Evolutionary conservation across 2,113 vertebrate species (phyloP).

Genomic region (Atherinomorus stipes): DNA sequence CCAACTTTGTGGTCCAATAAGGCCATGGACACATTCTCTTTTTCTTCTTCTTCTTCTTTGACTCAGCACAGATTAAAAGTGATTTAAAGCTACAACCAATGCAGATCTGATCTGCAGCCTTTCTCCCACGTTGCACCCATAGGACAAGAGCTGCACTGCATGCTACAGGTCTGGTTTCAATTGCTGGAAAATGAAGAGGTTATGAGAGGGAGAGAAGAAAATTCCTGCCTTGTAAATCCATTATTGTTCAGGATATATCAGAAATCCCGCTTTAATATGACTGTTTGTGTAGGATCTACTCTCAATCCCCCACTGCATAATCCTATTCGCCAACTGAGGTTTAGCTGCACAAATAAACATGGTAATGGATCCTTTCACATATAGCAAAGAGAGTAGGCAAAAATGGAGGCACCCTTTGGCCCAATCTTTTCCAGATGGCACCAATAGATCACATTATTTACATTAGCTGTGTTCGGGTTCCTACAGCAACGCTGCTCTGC

Average conservation of each 20-base stretch:
- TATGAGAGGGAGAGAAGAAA: constrained; percentile 50
- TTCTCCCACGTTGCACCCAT: constrained; percentile 34
- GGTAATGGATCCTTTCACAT: constrained; percentile 81
- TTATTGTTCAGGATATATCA: constrained; percentile 77
- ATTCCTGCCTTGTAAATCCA: constrained; percentile 78
- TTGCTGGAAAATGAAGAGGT: constrained; percentile 80
- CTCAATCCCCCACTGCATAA: constrained; percentile 77
- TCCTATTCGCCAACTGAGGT: constrained; percentile 73
- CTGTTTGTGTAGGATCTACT: constrained; percentile 76
- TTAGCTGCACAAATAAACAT: constrained; percentile 93
- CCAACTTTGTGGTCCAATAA: background rate
- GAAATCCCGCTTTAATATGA: constrained; percentile 74
- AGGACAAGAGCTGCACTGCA: constrained; percentile 37
- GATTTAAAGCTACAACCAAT: constrained; percentile 64
- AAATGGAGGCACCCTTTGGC: constrained; percentile 81
- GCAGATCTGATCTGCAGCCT: constrained; percentile 37
- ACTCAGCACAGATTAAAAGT: constrained; percentile 2
- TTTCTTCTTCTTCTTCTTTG: background rate
- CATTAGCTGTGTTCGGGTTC: constrained; percentile 36
- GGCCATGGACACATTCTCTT: background rate
- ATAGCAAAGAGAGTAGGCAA: constrained; percentile 56
- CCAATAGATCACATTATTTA: constrained; percentile 88
- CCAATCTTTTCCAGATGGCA: constrained; percentile 96
- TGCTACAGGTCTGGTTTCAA: constrained; percentile 78
- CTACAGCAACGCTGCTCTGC: too few relatives aligned